Percentiles rank a stretch among this genome's conserved stretches.
Evolutionary conservation across 2,888 invertebrate species (phyloP).

Genomic region (Zygogramma bicolorata): DNA sequence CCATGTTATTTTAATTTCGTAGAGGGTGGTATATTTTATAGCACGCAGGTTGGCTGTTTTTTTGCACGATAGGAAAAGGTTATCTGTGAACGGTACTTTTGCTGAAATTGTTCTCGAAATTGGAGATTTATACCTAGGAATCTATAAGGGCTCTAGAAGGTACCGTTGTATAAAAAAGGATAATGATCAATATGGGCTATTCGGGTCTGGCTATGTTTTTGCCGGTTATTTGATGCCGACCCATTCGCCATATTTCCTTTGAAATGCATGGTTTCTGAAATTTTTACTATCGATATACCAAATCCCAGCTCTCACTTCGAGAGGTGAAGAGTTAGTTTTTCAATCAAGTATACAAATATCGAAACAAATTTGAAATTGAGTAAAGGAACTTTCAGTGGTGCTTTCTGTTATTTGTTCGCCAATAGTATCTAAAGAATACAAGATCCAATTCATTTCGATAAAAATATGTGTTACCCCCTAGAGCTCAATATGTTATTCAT

Average conservation of each 20-base stretch:
- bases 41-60: conserved; percentile 31
- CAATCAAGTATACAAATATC: too few relatives aligned
- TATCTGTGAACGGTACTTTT: conserved; percentile 44
- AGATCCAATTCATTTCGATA: too few relatives aligned
- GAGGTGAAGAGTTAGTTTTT: too few relatives aligned
- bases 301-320: too few relatives aligned
- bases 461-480: not conserved
- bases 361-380: too few relatives aligned
- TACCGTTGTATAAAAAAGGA: conserved; percentile 26
- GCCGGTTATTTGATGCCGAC: not conserved
- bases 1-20: conserved; percentile 43
- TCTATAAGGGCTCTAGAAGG: conserved; percentile 14
- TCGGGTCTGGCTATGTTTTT: not conserved
- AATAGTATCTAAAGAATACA: too few relatives aligned
- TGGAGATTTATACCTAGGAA: conserved; percentile 42
- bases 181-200: conserved; percentile 11
- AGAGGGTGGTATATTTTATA: conserved; percentile 41
- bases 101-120: conserved; percentile 40
- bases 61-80: conserved; percentile 40
- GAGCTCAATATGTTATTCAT: not conserved
- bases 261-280: not conserved
- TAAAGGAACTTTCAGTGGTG: too few relatives aligned
- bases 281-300: not conserved
- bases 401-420: too few relatives aligned
- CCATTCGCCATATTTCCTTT: not conserved